Conservation (phyloP, 2,888 invertebrate species). For the Apotomis betuletana region DNA sequence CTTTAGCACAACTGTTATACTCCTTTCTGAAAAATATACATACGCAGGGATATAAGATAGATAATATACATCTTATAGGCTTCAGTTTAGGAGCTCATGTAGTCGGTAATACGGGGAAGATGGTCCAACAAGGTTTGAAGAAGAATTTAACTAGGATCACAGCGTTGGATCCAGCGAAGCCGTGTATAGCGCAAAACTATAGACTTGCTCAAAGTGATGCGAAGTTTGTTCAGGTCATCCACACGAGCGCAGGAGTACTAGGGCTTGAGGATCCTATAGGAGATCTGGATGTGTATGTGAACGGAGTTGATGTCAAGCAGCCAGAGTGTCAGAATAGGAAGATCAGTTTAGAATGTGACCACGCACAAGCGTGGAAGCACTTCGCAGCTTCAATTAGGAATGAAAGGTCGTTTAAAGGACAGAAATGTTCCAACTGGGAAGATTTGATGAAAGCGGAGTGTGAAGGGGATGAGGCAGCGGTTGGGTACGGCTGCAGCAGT, state of each 20-base stretch:
- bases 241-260: slow-evolving; percentile 70
- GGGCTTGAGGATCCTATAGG: slow-evolving; percentile 69
- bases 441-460: slow-evolving; percentile 59
- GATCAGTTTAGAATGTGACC: slow-evolving; percentile 70
- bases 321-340: slow-evolving; percentile 65
- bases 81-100: slow-evolving; percentile 86
- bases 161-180: slow-evolving; percentile 73
- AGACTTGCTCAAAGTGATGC: slow-evolving; percentile 64
- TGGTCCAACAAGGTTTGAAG: slow-evolving; percentile 58
- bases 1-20: slow-evolving; percentile 61
- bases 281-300: slow-evolving; percentile 72
- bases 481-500: slow-evolving; percentile 62
- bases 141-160: slow-evolving; percentile 63
- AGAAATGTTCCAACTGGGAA: slow-evolving; percentile 59
- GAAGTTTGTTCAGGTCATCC: slow-evolving; percentile 70
- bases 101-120: slow-evolving; percentile 75
- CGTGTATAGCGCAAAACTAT: slow-evolving; percentile 64
- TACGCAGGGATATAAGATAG: slow-evolving; percentile 63
- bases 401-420: slow-evolving; percentile 54
- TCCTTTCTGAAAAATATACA: slow-evolving; percentile 58
- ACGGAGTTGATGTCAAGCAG: slow-evolving; percentile 66
- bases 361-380: slow-evolving; percentile 69
- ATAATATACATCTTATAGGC: slow-evolving; percentile 83
- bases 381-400: slow-evolving; percentile 62
- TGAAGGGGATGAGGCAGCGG: slow-evolving; percentile 55